These are phyloP conservation scores for Gymnocheta viridis DNA, from an alignment of 2,888 invertebrate genomes.

Conservation along the genomic window DNA sequence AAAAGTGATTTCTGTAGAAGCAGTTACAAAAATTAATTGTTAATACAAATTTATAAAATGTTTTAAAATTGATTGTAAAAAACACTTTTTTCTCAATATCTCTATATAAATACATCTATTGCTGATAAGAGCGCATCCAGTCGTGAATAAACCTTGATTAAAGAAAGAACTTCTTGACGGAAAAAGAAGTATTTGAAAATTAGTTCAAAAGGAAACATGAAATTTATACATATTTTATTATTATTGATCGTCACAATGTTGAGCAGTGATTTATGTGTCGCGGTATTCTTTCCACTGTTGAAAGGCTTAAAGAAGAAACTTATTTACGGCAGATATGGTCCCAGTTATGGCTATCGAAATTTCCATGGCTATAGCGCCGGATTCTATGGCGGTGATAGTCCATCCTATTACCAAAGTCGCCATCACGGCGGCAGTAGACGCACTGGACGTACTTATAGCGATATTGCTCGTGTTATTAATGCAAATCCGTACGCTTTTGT, in stretches of 20 bases:
- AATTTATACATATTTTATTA: conserved; percentile 28
- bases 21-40: conserved; percentile 17
- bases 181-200: neutral
- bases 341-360: conserved; percentile 3
- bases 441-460: conserved; percentile 60
- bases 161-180: conserved; percentile 16
- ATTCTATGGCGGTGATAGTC: conserved; percentile 25
- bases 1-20: conserved; percentile 10
- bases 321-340: conserved; percentile 31
- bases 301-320: conserved; percentile 42
- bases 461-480: conserved; percentile 65
- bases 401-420: conserved; percentile 8
- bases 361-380: neutral
- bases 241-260: conserved; percentile 26
- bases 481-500: conserved; percentile 59
- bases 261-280: conserved; percentile 41
- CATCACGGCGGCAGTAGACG: conserved; percentile 29
- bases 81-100: conserved; percentile 4
- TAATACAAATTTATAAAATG: neutral
- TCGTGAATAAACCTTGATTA: conserved; percentile 23
- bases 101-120: conserved; percentile 57
- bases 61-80: conserved; percentile 18
- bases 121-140: conserved; percentile 29
- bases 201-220: conserved; percentile 16
- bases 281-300: conserved; percentile 31